Evolutionary conservation across 1,140 invertebrate genomes (phyloP), one percentile per base, ranked within the genome.

Genomic region (Leucophenga varia): DNA sequence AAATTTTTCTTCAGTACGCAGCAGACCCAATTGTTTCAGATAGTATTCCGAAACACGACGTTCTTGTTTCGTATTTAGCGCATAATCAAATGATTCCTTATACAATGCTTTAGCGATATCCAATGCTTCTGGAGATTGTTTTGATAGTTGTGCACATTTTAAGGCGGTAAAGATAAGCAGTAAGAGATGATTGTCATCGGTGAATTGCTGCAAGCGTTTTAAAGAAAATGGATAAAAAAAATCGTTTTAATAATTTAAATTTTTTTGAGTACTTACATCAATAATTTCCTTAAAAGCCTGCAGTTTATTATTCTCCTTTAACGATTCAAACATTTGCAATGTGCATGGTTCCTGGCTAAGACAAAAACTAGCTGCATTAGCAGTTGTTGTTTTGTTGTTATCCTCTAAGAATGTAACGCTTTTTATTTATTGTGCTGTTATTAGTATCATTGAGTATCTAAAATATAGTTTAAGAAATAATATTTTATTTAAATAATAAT

Each of bases 11-110:
- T 86, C 84, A 55, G 78, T 74, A 77, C 83, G 89, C 32, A 90
- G 76, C 13, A 91, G 75, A 18, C 85, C 86, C 43, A 90, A 69
- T 61, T 83, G 78, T 10, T 87, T 81, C 2, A 90, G 72, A 16
- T 89, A 67, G 41, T 77, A 76, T 61, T 90, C 89, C 47, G 83
- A 81, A 3, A 88, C 76, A 28, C 76, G 57, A 1, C 80, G 76
- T 28, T 79, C 64, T 37, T 74, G 72, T n/a, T 74, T 48, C 2
- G 64, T 74, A 43, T 64, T 71, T 38, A 77, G 54, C 2, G 81
- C 81, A 64, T 79, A 80, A 4, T 76, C 75, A 57, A 86, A 84
- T 10, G 85, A 61, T 44, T 84, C 78, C 49, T 78, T 75, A 45
- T 82, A 85, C 10, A 89, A 68, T 3, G 57, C 63, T 59, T 82